A percentile compares a stretch with the other conserved stretches of the same genome.
Evolutionary conservation across 2,113 vertebrate species (phyloP).

Genomic region (Nannospalax galili): DNA sequence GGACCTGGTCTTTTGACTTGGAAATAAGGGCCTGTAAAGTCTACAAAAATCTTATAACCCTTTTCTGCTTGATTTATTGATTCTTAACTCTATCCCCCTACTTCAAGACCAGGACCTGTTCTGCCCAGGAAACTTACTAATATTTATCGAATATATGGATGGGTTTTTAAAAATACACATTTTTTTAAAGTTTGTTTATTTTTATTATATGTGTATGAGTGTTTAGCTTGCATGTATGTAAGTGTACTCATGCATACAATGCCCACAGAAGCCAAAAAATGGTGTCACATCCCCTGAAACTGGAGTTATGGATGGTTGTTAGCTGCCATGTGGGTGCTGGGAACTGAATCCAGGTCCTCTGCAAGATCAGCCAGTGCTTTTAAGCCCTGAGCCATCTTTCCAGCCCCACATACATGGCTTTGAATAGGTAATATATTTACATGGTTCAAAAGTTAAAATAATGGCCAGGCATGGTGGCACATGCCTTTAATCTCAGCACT

Average conservation of each 20-base stretch:
- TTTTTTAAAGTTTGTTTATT: too few species aligned
- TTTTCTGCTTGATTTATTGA: background rate
- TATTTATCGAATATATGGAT: background rate
- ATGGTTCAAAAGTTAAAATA: constrained; percentile 5
- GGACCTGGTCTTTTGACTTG: background rate
- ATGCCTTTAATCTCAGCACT: too few species aligned
- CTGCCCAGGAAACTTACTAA: background rate
- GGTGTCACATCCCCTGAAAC: too few species aligned
- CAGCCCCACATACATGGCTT: background rate
- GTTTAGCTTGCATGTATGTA: too few species aligned
- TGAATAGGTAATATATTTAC: background rate
- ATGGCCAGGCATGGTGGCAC: too few species aligned
- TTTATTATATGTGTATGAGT: too few species aligned
- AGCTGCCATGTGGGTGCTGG: too few species aligned
- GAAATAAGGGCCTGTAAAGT: background rate
- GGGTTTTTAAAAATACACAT: background rate
- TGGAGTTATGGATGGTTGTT: background rate
- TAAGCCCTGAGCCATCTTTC: too few species aligned
- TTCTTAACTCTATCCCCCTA: background rate
- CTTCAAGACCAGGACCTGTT: background rate
- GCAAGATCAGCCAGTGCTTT: too few species aligned
- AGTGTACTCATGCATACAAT: too few species aligned
- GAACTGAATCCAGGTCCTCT: too few species aligned
- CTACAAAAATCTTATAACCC: background rate
- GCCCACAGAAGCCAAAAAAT: too few species aligned